phyloP scores from a whole-genome alignment of 1,140 invertebrate genomes.

The Brachionus plicatilis region DNA sequence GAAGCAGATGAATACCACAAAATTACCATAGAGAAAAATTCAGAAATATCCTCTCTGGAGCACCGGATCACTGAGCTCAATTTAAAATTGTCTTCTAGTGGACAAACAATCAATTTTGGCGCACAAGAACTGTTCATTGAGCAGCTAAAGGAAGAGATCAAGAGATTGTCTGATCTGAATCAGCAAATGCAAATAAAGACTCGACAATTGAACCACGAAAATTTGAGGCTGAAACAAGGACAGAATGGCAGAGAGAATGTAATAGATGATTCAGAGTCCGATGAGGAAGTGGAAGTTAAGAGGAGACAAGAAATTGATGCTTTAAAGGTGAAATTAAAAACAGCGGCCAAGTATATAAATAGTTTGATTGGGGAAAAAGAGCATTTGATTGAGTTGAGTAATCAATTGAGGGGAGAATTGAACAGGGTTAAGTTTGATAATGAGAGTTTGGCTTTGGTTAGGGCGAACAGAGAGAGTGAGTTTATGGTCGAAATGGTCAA shows the following conservation, averaged over 20 bases:
- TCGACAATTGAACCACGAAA: constrained; percentile 13
- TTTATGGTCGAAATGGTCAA: neutral
- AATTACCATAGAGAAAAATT: constrained; percentile 50
- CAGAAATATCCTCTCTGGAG: constrained; percentile 49
- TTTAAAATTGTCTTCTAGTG: constrained; percentile 48
- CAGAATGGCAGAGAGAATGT: neutral
- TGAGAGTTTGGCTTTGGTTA: neutral
- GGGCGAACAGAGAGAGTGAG: neutral
- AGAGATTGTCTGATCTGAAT: constrained; percentile 42
- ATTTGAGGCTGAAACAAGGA: neutral
- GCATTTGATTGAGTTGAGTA: constrained; percentile 53
- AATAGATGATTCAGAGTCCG: neutral
- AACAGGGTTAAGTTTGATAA: constrained; percentile 43
- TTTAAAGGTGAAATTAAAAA: neutral
- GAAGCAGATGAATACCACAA: constrained; percentile 55
- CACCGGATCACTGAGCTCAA: constrained; percentile 50
- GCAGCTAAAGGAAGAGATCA: constrained; percentile 52
- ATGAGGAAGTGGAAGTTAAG: neutral
- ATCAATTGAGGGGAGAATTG: constrained; percentile 50
- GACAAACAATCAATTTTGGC: constrained; percentile 46
- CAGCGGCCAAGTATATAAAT: constrained; percentile 45
- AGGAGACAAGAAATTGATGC: constrained; percentile 6
- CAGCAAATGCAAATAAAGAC: neutral
- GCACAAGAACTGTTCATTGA: constrained; percentile 53
- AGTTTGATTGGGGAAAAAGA: constrained; percentile 50